Evolutionary conservation across 2,888 invertebrate species (phyloP).

Genomic region (Thecocarcelia acutangulata): DNA sequence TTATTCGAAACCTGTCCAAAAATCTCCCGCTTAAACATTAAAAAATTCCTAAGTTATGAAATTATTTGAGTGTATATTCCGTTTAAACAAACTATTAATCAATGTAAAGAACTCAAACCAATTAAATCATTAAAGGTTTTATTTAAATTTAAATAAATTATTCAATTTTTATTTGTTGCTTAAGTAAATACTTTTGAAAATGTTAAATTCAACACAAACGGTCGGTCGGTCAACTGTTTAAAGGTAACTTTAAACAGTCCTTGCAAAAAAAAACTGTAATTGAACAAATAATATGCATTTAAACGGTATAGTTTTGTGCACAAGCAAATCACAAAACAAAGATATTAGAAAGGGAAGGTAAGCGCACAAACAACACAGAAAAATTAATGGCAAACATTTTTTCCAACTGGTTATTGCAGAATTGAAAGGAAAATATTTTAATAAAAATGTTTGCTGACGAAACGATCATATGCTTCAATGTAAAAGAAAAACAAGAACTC

Average conservation of each 20-base stretch:
- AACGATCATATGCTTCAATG: no score
- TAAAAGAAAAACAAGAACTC: no score
- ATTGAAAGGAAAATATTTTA: no score
- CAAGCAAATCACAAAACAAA: not conserved
- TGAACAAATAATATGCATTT: conserved; percentile 56
- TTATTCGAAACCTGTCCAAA: conserved; percentile 6
- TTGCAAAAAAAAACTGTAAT: not conserved
- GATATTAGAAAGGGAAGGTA: conserved; percentile 30
- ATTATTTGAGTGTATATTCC: conserved; percentile 40
- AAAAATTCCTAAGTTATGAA: conserved; percentile 35
- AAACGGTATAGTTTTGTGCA: conserved; percentile 44
- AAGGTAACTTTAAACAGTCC: conserved; percentile 48
- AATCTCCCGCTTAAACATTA: not conserved
- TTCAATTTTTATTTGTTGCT: conserved; percentile 25
- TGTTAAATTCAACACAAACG: conserved; percentile 40
- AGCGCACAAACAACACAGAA: not conserved
- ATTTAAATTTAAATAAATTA: conserved; percentile 62
- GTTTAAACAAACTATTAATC: conserved; percentile 48
- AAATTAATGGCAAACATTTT: no score
- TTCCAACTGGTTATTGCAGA: no score
- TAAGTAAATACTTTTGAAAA: conserved; percentile 47
- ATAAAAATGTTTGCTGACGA: no score
- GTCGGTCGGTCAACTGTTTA: conserved; percentile 35
- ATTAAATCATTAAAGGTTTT: conserved; percentile 59
- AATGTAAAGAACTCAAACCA: conserved; percentile 34